Evolutionary conservation across 2,113 vertebrate species (phyloP).

Genomic region (Myrmophylax atrothorax): DNA sequence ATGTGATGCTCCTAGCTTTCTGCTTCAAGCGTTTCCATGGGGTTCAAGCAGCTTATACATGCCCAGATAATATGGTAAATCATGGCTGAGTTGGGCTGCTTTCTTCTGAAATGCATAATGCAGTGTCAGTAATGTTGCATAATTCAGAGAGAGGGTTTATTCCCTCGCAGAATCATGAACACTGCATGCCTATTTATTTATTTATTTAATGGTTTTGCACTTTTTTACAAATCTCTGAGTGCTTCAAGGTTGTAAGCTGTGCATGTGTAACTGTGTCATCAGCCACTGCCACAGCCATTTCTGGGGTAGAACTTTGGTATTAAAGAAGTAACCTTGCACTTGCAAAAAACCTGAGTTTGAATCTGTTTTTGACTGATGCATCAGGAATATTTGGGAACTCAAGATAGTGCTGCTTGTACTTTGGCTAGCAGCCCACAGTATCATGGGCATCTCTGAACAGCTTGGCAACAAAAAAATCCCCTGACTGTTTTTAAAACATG

Average conservation of each 20-base stretch:
- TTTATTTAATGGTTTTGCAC: conserved; percentile 43
- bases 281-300: not conserved
- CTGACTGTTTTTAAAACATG: not conserved
- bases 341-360: not conserved
- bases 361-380: not conserved
- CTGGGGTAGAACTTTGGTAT: not conserved
- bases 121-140: not conserved
- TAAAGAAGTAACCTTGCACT: not conserved
- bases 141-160: not conserved
- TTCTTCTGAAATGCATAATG: not conserved
- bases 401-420: not conserved
- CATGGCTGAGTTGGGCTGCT: not conserved
- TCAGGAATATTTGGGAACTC: not conserved
- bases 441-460: not conserved
- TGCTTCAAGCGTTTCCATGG: not conserved
- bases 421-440: not conserved
- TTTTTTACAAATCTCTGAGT: not conserved
- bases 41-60: not conserved
- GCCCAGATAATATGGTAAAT: not conserved
- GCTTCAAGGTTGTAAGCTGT: not conserved
- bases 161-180: not conserved
- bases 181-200: conserved; percentile 47
- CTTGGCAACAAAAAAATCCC: not conserved
- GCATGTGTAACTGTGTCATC: not conserved
- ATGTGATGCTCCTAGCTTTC: not conserved